Evolutionary conservation across 2,113 vertebrate species (phyloP), one percentile per base, ranked within the genome.

Genomic region (Thamnaconus septentrionalis): DNA sequence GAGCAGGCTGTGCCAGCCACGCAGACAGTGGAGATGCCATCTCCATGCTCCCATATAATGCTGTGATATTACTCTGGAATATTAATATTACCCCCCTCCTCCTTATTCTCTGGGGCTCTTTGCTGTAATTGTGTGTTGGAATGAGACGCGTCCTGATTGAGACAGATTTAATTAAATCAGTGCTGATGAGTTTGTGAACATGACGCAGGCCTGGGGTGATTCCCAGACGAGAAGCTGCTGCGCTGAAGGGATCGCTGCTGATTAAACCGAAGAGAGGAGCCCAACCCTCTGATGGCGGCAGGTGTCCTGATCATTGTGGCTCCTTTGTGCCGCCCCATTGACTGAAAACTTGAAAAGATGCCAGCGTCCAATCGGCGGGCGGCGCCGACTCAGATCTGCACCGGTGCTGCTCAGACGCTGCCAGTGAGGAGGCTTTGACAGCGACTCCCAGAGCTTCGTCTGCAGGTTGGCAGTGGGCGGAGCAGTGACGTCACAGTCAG

Each of bases 41-140:
- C 18, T 31, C 18, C 18, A 31, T 31, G 18, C 64, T 79, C 75
- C 59, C 39, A 43, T 78, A 70, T 83, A 79, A 66, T 66, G 62
- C 49, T 42, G 67, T 54, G 55, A 68, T 68, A 75, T 75, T 73
- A 81, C 73, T 6, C 31, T 50, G 62, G 71, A 74, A 81, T 69
- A 61, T 60, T 47, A 31, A 1, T 31, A 31, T 58, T 66, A 55
- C 4, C 41, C 52, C 7, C 41, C 4, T 59, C 72, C 43, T 42
- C 56, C 61, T 61, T 53, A 59, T 79, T 84, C 82, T 85, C 67
- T 53, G 58, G 84, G 79, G 56, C 53, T 75, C 71, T 77, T 64
- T 80, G 79, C 81, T 83, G 84, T 90, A 90, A 90, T 86, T 88
- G 88, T 85, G 85, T 75, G 69, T 52, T 68, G 58, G 75, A 81